Evolutionary conservation across 1,140 invertebrate genomes (phyloP).

Genomic region (Subanguina moxae): DNA sequence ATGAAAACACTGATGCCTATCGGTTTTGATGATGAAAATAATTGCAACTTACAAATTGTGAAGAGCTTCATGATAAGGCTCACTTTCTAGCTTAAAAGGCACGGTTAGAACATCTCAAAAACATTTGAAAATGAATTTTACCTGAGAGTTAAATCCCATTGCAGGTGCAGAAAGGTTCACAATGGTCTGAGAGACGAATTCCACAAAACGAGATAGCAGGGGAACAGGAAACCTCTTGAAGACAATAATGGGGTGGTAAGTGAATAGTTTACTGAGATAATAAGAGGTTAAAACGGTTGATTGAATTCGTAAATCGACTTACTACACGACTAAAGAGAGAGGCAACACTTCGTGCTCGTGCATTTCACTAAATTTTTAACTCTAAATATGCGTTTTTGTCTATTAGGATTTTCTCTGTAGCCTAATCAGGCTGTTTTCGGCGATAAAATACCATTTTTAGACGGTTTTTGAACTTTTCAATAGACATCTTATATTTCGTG

Average conservation of each 20-base stretch:
- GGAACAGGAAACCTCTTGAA: conserved; percentile 24
- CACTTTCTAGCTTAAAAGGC: conserved; percentile 8
- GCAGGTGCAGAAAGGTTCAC: conserved; percentile 10
- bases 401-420: too few relatives aligned
- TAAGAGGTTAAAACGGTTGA: neutral
- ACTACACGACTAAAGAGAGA: conserved; percentile 21
- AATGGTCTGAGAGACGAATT: conserved; percentile 18
- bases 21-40: neutral
- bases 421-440: too few relatives aligned
- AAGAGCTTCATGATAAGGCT: conserved; percentile 13
- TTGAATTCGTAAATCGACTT: neutral
- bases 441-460: too few relatives aligned
- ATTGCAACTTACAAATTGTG: conserved; percentile 7
- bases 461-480: too few relatives aligned
- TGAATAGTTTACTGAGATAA: conserved; percentile 16
- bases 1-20: too few relatives aligned
- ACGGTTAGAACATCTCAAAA: neutral
- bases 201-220: conserved; percentile 18
- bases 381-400: too few relatives aligned
- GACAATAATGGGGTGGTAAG: conserved; percentile 23
- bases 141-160: conserved; percentile 14
- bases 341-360: conserved; percentile 24
- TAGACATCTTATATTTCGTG: too few relatives aligned
- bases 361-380: conserved; percentile 4
- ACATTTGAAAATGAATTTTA: neutral